These are phyloP conservation scores for Pleuronectes platessa DNA, from an alignment of 2,113 vertebrate genomes.

Conservation along the genomic window DNA sequence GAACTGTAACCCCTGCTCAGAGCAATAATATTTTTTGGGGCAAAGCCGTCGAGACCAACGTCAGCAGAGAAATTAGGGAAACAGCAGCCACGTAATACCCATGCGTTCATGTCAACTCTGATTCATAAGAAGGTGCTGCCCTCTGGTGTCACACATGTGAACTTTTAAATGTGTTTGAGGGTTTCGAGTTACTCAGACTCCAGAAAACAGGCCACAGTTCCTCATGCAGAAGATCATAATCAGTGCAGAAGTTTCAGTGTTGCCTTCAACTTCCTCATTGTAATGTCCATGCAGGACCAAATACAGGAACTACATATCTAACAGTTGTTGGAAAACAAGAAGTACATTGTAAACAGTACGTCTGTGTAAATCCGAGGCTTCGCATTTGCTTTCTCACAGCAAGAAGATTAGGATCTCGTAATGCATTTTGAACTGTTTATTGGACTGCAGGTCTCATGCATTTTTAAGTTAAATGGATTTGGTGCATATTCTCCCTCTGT, in stretches of 20 bases:
- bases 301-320: neutral
- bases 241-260: neutral
- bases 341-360: neutral
- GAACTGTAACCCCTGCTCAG: neutral
- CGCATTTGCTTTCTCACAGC: neutral
- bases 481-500: neutral
- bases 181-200: neutral
- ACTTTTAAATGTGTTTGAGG: constrained; percentile 2
- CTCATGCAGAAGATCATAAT: neutral
- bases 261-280: neutral
- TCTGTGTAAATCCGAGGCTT: neutral
- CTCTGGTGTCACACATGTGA: constrained; percentile 66
- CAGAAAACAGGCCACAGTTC: neutral
- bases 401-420: neutral
- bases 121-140: constrained; percentile 72
- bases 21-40: neutral
- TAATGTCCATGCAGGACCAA: neutral
- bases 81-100: neutral
- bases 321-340: neutral
- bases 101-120: neutral
- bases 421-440: constrained; percentile 1
- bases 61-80: neutral
- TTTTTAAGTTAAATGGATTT: constrained; percentile 22
- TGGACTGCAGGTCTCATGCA: constrained; percentile 10
- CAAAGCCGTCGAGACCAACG: neutral